Evolutionary conservation across 2,113 vertebrate species (phyloP), one percentile per base, ranked within the genome.

Genomic region (Ophiodon elongatus): DNA sequence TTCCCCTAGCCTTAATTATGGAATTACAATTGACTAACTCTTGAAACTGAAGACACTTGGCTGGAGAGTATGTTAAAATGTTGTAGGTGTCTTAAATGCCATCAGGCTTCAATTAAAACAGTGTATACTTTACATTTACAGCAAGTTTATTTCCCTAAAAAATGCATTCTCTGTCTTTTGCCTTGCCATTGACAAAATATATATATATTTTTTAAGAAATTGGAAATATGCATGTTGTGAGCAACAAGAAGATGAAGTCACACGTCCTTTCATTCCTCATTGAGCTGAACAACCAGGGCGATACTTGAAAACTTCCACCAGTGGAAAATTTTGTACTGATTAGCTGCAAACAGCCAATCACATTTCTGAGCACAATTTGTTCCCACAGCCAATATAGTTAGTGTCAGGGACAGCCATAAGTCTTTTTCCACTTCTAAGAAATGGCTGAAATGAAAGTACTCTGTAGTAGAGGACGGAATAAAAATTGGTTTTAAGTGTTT

Each of bases 341-440:
- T 59, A 74, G 54, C 23, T 67, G 56, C 25, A 76, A 75, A 74
- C 3, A 54, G 50, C 54, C n/a, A 19, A 25, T 82, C 33, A 54
- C 65, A 65, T 45, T 35, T n/a, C 17, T 23, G 45, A 62, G 73
- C 7, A 10, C 33, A 27, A 39, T 65, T 57, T 11, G 10, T 64
- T 70, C 45, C 56, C 10, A 4, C 21, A 50, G 56, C 35, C 31
- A 70, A 64, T 76, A 15, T 2, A 68, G 63, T 59, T 8, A 59
- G 13, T 63, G 43, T 37, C 52, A 23, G 39, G 17, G 41, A 25
- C 33, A 43, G 7, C 63, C 14, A 3, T 47, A 23, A 31, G 39
- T 60, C 52, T 31, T 31, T 68, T 68, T 74, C 39, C 31, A 59
- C 56, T 54, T 52, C n/a, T 31, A 33, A 41, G 19, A 41, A 76